phyloP scores from a whole-genome alignment of 2,888 invertebrate genomes.

The Acronicta alni region DNA sequence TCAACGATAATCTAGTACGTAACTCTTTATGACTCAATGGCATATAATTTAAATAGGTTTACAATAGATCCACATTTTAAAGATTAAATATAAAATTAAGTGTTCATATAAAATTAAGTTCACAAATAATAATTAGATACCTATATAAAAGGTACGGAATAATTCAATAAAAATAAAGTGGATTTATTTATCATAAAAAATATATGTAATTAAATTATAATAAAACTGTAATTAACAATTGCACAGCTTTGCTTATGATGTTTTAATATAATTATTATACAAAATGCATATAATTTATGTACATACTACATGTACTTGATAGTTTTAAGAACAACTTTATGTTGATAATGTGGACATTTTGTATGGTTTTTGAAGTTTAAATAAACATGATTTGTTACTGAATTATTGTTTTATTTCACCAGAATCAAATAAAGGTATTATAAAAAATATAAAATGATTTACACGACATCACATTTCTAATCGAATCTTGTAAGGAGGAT shows the following conservation, averaged over 20 bases:
- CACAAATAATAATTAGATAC: too few relatives aligned
- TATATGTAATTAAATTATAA: conserved; percentile 22
- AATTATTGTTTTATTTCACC: conserved; percentile 43
- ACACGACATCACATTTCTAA: too few relatives aligned
- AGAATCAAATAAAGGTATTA: too few relatives aligned
- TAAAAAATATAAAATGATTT: too few relatives aligned
- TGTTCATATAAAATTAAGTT: conserved; percentile 19
- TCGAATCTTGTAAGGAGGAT: background rate
- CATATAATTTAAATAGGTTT: too few relatives aligned
- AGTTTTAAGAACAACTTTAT: conserved; percentile 43
- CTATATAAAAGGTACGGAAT: conserved; percentile 23
- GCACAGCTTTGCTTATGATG: conserved; percentile 58
- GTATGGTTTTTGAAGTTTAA: conserved; percentile 61
- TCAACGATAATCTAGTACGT: background rate
- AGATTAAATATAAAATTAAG: background rate
- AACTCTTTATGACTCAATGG: background rate
- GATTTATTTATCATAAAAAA: conserved; percentile 20
- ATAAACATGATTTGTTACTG: conserved; percentile 61
- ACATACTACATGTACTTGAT: conserved; percentile 46
- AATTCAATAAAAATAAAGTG: conserved; percentile 14
- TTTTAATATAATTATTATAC: conserved; percentile 48
- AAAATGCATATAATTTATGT: conserved; percentile 30
- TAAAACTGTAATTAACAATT: conserved; percentile 53
- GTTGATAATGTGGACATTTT: conserved; percentile 49
- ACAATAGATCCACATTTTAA: too few relatives aligned